Conservation (phyloP, 2,888 invertebrate species). For the Melanostoma mellinum region DNA sequence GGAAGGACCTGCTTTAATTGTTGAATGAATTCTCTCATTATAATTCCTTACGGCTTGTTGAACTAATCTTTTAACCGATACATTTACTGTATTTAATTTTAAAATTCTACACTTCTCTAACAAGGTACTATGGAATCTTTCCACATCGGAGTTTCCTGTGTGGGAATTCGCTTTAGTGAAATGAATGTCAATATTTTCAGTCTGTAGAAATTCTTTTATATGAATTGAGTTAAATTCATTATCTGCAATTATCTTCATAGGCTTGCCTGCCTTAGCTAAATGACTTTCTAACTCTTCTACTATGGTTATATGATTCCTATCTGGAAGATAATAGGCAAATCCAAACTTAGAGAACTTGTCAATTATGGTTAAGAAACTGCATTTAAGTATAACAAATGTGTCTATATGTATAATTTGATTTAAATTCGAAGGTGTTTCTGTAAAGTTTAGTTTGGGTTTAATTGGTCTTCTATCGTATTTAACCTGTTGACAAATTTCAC, state of each 20-base stretch:
- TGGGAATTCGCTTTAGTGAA: constrained; percentile 17
- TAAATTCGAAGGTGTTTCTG: background rate
- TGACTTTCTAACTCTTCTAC: constrained; percentile 1
- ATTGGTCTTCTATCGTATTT: constrained; percentile 16
- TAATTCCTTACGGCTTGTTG: constrained; percentile 28
- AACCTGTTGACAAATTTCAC: constrained; percentile 28
- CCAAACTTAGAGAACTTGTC: constrained; percentile 28
- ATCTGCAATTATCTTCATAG: background rate
- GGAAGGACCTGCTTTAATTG: no score
- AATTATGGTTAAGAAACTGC: constrained; percentile 16
- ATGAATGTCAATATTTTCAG: constrained; percentile 12
- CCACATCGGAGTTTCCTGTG: constrained; percentile 13
- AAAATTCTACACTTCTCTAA: constrained; percentile 2
- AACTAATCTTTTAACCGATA: constrained; percentile 30
- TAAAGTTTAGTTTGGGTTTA: background rate
- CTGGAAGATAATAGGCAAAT: constrained; percentile 15
- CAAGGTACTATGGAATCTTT: background rate
- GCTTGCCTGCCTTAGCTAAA: background rate
- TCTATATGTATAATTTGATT: constrained; percentile 1
- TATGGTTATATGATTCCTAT: constrained; percentile 19
- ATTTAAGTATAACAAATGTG: background rate
- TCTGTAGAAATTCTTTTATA: background rate
- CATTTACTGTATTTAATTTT: constrained; percentile 25
- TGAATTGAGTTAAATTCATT: background rate
- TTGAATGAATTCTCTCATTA: constrained; percentile 43